Evolutionary conservation across 2,113 vertebrate genomes (phyloP), one percentile per base, ranked within the genome.

Genomic region (Oncorhynchus nerka): DNA sequence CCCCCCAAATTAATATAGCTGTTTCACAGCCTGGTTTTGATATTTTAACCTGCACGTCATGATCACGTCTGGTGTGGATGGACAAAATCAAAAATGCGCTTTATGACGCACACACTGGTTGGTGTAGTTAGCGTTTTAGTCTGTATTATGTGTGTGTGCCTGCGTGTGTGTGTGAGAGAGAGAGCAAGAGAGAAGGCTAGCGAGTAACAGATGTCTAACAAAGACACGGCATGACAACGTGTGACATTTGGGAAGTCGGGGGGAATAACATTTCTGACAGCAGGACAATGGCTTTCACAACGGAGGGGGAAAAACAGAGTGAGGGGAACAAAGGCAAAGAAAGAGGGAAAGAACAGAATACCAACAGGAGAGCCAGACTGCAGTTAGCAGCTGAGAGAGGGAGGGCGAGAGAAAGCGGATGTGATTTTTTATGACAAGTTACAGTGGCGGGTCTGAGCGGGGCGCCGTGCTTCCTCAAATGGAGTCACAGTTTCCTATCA

Each of bases 401-500:
- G 59, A 11, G 59, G 22, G 59, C 5, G 64, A 76, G 73, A 69
- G 71, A 62, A 16, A 12, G 62, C 64, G 34, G 68, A 39, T 48
- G 67, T 61, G 66, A 24, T 83, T 84, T 77, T 81, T 70, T 83
- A 77, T 70, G 83, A 85, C 71, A 59, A 83, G 79, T 79, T 79
- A 77, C 85, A 87, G 82, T 79, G 81, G 75, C 74, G 71, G 65
- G 71, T 49, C 77, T 76, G 75, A 24, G 19, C 81, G 48, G 73
- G 73, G 75, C 74, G 75, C 84, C 61, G 64, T 20, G 75, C 85
- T 77, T 89, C 88, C 83, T 79, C 82, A 81, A 55, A 83, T 75
- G 74, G 84, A 90, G 88, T 87, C 92, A 82, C 85, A 68, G 85
- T 93, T 92, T 93, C 91, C 81, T 80, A 83, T 84, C 88, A 91